A percentile compares a stretch with the other conserved stretches of the same genome.
Conservation (phyloP, 2,113 vertebrate species). For the Pedetes capensis region DNA sequence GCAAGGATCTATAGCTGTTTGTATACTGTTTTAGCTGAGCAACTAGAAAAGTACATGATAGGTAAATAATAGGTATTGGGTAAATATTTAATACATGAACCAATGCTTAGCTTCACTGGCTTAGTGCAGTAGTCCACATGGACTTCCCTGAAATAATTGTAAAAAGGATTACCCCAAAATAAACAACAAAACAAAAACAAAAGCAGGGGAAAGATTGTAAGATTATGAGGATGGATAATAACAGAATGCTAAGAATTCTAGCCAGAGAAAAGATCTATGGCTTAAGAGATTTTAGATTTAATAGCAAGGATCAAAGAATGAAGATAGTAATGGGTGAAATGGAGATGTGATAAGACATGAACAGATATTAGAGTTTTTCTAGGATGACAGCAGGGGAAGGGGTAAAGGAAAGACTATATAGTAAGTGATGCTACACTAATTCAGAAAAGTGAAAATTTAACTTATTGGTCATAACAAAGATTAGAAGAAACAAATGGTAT, state of each 20-base stretch:
- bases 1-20: neutral
- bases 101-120: neutral
- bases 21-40: neutral
- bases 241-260: neutral
- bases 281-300: neutral
- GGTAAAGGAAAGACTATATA: rapidly evolving
- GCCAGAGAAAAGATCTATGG: neutral
- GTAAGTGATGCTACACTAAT: neutral
- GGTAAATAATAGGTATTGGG: neutral
- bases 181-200: neutral
- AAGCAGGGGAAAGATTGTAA: neutral
- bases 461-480: neutral
- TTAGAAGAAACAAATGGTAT: neutral
- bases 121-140: neutral
- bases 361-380: neutral
- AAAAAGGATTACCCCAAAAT: neutral
- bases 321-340: neutral
- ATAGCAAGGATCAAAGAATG: neutral
- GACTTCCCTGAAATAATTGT: neutral
- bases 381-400: neutral
- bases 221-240: neutral
- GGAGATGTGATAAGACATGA: neutral
- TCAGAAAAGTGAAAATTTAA: neutral
- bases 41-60: neutral
- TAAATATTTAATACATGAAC: neutral